Evolutionary conservation across 2,888 invertebrate species (phyloP), one percentile per base, ranked within the genome.

Genomic region (Lasioglossum calceatum): DNA sequence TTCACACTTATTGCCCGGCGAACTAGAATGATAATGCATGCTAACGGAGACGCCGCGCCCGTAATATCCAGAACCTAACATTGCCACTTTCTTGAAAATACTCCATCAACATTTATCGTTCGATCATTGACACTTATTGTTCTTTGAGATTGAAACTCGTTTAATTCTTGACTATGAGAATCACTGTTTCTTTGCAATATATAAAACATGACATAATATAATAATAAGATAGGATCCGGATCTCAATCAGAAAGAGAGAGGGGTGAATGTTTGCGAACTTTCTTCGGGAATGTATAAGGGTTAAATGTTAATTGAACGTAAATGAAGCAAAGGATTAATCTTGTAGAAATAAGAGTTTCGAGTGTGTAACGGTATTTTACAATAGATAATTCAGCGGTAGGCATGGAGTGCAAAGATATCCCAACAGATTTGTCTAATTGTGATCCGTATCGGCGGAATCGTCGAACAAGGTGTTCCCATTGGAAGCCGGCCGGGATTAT

Each of bases 401-500:
- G 27, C 61, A 14, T 2, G 14, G 2, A 16, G 32, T 7, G 16
- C 7, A 32, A 32, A 32, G 64, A 64, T 64, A 64, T 32, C 32
- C 64, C 16, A 16, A 16, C 32, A 16, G 32, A 64, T 64, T 32
- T 32, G 64, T 64, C 64, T 64, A 64, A 64, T 64, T 64, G 32
- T 32, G 32, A 64, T 64, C 64, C 32, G 16, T 32, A 32, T 32
- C 64, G 32, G 64, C 7, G 32, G 32, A 70, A 70, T 70, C 70
- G 70, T 70, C 39, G 36, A 23, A 70, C 70, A 70, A 42, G 71
- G 10, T 42, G 12, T 71, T 71, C n/a, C 58, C 42, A n/a, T 23
- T n/a, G 44, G 77, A 50, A 67, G 80, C 76, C 85, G 82, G 58
- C 19, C 39, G 47, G 67, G 27, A 32, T 36, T 70, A 36, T n/a